Conservation (phyloP, 2,113 vertebrate genomes). For the Podiceps cristatus region DNA sequence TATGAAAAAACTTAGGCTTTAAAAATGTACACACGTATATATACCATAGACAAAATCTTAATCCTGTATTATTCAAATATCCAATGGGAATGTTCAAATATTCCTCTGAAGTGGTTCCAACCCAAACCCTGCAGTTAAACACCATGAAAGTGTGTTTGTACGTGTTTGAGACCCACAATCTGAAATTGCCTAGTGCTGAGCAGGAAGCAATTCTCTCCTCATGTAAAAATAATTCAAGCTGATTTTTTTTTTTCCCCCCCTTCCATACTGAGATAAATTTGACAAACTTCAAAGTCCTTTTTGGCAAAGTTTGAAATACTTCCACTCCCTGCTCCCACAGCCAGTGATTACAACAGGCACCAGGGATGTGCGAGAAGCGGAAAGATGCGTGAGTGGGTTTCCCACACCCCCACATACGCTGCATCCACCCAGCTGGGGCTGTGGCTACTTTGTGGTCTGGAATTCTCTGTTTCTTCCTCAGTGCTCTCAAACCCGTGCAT, state of each 20-base stretch:
- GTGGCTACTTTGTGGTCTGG: fast-evolving
- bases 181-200: background rate
- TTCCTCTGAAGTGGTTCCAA: slow-evolving; percentile 42
- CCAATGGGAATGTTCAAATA: slow-evolving; percentile 19
- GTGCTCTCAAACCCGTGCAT: background rate
- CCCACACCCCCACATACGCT: fast-evolving
- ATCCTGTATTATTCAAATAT: slow-evolving; percentile 22
- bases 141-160: background rate
- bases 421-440: background rate
- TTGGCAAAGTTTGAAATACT: background rate
- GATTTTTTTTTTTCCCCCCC: background rate
- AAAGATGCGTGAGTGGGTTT: background rate
- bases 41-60: background rate
- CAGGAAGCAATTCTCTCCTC: slow-evolving; percentile 12
- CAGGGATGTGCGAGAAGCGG: fast-evolving
- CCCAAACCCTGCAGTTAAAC: slow-evolving; percentile 15
- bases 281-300: slow-evolving; percentile 13
- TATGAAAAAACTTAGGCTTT: background rate
- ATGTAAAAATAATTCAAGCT: slow-evolving; percentile 7
- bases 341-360: background rate
- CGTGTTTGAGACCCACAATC: background rate
- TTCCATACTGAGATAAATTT: background rate
- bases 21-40: background rate
- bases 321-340: background rate
- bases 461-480: background rate